Conservation (phyloP, 2,797 vertebrate species). For the Picus viridis region DNA sequence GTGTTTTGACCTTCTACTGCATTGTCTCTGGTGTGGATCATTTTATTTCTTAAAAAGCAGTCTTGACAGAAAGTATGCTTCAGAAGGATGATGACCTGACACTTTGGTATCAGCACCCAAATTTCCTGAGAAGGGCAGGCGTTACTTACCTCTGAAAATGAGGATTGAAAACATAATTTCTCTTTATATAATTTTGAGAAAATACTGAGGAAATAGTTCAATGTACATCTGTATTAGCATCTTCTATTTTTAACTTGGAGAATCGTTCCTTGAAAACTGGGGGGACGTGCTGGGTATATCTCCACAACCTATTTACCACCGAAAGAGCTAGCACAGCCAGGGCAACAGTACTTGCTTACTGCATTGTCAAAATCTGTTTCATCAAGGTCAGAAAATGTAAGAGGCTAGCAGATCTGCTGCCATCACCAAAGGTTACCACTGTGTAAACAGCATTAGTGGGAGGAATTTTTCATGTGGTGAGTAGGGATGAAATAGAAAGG, state of each 20-base stretch:
- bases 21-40: background rate
- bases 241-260: background rate
- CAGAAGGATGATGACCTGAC: background rate
- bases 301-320: background rate
- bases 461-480: conserved; percentile 34
- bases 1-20: background rate
- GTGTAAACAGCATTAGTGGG: background rate
- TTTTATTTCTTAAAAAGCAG: background rate
- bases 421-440: background rate
- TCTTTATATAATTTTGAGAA: background rate
- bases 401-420: background rate
- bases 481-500: conserved; percentile 32
- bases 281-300: background rate
- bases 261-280: background rate
- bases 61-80: background rate
- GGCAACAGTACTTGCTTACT: background rate
- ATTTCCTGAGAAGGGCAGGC: background rate
- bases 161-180: background rate
- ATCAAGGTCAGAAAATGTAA: background rate
- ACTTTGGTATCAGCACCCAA: background rate
- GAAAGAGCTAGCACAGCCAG: background rate
- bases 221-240: background rate
- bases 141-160: background rate
- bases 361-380: background rate
- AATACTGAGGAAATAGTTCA: background rate